A percentile compares a stretch with the other conserved stretches of the same genome.
phyloP scores from a whole-genome alignment of 2,113 vertebrate species.

The Sigmodon hispidus region DNA sequence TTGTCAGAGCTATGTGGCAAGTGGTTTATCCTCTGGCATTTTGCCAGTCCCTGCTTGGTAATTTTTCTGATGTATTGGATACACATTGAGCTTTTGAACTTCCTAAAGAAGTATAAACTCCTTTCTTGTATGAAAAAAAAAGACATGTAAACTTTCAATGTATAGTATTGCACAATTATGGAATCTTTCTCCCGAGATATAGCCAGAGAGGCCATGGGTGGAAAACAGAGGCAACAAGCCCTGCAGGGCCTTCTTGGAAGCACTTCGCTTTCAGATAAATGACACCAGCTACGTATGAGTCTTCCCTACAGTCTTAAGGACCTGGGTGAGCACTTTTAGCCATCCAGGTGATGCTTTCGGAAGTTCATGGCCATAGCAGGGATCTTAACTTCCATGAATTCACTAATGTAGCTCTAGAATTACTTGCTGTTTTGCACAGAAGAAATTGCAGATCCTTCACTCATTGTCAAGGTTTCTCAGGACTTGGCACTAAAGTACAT shows the following conservation, averaged over 20 bases:
- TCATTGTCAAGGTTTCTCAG: background rate
- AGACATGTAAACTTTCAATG: background rate
- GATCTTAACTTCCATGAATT: background rate
- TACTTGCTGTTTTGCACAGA: background rate
- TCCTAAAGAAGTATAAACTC: background rate
- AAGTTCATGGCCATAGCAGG: background rate
- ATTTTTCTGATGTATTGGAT: background rate
- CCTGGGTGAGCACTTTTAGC: background rate
- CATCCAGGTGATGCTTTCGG: background rate
- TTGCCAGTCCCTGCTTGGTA: background rate
- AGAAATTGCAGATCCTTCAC: background rate
- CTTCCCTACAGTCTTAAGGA: background rate
- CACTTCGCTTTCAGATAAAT: background rate
- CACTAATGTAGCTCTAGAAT: background rate
- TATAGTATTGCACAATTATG: background rate
- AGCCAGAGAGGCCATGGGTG: background rate
- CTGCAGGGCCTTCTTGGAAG: background rate
- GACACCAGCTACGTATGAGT: background rate
- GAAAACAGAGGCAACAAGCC: background rate
- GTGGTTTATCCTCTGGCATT: background rate
- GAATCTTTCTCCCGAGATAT: background rate
- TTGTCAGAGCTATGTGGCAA: no score
- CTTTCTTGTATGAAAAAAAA: background rate
- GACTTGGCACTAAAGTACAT: background rate
- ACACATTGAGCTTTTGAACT: background rate